Percentiles rank a stretch among this genome's conserved stretches.
phyloP scores from a whole-genome alignment of 1,140 invertebrate species.

The Bombus sibiricus region DNA sequence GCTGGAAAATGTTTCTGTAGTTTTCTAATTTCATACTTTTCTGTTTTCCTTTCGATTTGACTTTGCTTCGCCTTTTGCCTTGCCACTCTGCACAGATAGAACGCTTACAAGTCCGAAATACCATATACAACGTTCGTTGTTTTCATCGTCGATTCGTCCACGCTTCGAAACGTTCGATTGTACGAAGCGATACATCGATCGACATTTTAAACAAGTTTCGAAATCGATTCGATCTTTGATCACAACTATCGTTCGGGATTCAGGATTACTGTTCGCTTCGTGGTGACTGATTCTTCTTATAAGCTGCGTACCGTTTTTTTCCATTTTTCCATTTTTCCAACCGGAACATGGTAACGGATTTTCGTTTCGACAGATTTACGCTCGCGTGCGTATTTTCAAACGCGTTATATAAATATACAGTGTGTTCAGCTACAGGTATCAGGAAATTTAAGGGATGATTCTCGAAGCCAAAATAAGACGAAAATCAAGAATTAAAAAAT shows the following conservation, averaged over 20 bases:
- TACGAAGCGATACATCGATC: no score
- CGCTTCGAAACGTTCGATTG: no score
- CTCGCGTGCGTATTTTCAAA: neutral
- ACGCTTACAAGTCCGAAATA: no score
- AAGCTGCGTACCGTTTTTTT: neutral
- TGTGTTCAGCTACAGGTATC: no score
- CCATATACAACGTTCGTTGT: no score
- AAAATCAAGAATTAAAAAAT: no score
- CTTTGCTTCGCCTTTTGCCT: neutral
- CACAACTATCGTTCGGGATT: neutral
- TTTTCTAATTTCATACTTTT: neutral
- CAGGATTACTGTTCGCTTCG: neutral
- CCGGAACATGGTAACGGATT: neutral
- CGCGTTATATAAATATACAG: no score
- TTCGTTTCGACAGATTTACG: neutral
- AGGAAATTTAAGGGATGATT: no score
- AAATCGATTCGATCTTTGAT: neutral
- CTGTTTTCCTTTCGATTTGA: neutral
- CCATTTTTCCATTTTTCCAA: neutral
- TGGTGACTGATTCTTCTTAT: neutral
- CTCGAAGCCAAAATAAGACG: no score
- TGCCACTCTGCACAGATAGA: neutral
- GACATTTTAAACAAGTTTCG: neutral
- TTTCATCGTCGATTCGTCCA: no score
- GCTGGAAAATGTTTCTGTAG: neutral